Conservation (phyloP, 2,113 vertebrate species). For the Copsychus sechellarum region DNA sequence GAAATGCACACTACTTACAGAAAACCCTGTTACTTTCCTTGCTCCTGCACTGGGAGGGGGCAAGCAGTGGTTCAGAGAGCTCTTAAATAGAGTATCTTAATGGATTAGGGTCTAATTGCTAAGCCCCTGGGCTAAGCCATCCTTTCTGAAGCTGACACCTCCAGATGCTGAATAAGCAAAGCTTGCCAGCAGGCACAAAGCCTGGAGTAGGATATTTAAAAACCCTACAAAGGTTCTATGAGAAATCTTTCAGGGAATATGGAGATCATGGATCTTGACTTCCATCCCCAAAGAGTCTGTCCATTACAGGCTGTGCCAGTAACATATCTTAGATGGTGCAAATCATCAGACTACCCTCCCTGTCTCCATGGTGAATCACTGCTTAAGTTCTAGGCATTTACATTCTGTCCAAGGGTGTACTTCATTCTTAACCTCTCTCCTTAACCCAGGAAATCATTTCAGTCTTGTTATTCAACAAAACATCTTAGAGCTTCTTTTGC, state of each 20-base stretch:
- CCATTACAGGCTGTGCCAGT: background rate
- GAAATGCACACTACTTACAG: background rate
- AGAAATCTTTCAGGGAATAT: background rate
- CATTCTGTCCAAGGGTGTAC: background rate
- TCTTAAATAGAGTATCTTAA: constrained; percentile 26
- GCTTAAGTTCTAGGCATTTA: background rate
- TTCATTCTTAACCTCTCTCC: background rate
- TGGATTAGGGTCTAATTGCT: constrained; percentile 11
- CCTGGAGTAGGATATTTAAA: background rate
- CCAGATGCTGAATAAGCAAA: constrained; percentile 39
- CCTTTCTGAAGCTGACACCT: constrained; percentile 12
- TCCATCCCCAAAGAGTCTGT: background rate
- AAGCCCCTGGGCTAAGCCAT: background rate
- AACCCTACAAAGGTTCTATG: background rate
- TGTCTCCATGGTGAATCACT: background rate
- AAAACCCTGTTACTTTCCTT: background rate
- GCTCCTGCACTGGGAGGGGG: background rate
- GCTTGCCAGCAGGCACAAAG: background rate
- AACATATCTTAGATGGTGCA: background rate
- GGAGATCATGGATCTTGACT: background rate
- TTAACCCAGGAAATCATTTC: background rate
- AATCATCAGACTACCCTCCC: background rate
- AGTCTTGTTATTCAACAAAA: background rate
- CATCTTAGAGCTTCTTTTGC: background rate
- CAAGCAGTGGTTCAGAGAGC: background rate